Conservation (phyloP, 2,113 vertebrate genomes). For the Hemibagrus wyckioides region DNA sequence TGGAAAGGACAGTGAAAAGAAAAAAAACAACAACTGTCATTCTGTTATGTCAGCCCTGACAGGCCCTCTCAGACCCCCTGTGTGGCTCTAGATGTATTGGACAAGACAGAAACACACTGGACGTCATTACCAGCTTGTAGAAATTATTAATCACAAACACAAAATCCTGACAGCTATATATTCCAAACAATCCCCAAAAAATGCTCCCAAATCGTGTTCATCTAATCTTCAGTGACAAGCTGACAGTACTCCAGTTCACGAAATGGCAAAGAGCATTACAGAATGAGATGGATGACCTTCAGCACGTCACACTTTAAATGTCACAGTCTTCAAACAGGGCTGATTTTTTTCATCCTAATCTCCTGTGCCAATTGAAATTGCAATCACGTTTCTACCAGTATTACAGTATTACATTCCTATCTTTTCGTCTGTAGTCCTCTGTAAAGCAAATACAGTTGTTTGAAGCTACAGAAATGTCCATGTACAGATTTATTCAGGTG, state of each 20-base stretch:
- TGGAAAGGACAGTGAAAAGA: slow-evolving; percentile 12
- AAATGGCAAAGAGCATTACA: slow-evolving; percentile 17
- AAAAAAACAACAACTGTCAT: slow-evolving; percentile 6
- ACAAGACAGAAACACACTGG: not conserved
- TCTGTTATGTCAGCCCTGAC: slow-evolving; percentile 21
- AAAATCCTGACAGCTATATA: not conserved
- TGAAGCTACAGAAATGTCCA: not conserved
- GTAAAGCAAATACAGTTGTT: not conserved
- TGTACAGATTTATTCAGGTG: not conserved
- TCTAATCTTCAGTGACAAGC: slow-evolving; percentile 13
- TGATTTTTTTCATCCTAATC: slow-evolving; percentile 10
- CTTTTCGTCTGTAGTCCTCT: not conserved
- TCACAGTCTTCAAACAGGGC: slow-evolving; percentile 21
- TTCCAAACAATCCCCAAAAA: not conserved
- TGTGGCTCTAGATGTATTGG: not conserved
- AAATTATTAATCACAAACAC: slow-evolving; percentile 5
- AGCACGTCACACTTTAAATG: slow-evolving; percentile 26
- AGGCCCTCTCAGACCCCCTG: slow-evolving; percentile 37
- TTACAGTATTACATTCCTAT: not conserved
- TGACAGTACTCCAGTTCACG: not conserved
- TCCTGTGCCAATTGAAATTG: slow-evolving; percentile 9
- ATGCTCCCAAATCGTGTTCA: not conserved
- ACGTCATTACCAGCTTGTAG: not conserved
- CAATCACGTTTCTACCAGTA: not conserved
- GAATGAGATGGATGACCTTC: slow-evolving; percentile 44